Base-by-base conservation (phyloP, 64 coral and sea anemone genomes). In the Porites australiensis region DNA sequence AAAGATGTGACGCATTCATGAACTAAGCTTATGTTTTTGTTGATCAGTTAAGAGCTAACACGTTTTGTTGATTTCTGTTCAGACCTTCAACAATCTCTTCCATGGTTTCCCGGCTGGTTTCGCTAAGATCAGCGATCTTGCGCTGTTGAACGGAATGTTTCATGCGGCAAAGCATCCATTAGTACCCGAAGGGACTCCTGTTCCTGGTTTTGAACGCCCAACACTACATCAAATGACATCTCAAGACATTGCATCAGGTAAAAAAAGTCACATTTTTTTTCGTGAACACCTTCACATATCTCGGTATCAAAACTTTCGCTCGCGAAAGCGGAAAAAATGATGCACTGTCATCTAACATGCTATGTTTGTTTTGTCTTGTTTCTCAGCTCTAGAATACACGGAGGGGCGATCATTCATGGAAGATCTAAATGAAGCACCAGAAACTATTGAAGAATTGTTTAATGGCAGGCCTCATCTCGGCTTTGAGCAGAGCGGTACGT, bases 141-240 rank as follows among this genome's bases (percentile, higher is more conserved):
- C 60, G 20, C 81, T 68, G 81, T 84, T 64, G 44, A 84, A 48
- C 44, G 27, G 27, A 1, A 13, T 84, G 46, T 43, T 84, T 9
- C 81, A 68, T 16, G 81, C 81, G 2, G 81, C 81, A 11, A 84
- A 84, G 13, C 81, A 84, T 62, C 62, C 81, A 5, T 16, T 8
- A 5, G 81, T 84, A 2, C 81, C 81, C 8, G 45, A 84, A 21
- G 81, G 62, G 8, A 84, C 81, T 0, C 81, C 81, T 11, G 81
- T 48, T 0, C 81, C 81, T 13, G 81, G 81, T 1, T 84, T 49
- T 51, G 81, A 84, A 13, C 44, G 63, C 0, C 47, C 15, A n/a
- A 19, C 4, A 5, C 27, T 67, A 0, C 79, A 44, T 19, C n/a
- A 68, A 3, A 9, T 18, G 23, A 49, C 37, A 5, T 65, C 6